phyloP scores from a whole-genome alignment of 2,113 vertebrate species.

The zebrafish (Danio rerio) region DNA sequence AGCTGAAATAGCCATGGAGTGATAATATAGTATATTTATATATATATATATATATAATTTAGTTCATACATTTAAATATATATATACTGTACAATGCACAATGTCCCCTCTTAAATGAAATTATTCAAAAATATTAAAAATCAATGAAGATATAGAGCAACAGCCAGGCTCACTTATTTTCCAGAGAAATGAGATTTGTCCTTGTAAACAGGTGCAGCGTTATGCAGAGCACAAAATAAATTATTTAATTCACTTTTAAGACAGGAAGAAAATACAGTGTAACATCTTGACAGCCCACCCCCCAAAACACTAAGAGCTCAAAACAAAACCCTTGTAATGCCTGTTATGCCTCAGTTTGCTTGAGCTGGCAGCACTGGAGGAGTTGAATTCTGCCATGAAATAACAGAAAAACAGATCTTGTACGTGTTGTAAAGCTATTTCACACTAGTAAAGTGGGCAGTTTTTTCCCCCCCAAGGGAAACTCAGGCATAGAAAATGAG shows the following conservation, averaged over 20 bases:
- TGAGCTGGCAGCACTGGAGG: neutral
- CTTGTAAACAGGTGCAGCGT: slow-evolving; percentile 13
- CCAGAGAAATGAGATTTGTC: neutral
- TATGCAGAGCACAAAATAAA: slow-evolving; percentile 1
- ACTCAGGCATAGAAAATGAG: slow-evolving; percentile 96
- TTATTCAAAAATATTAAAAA: neutral
- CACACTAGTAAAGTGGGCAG: neutral
- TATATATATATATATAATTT: slow-evolving; percentile 64
- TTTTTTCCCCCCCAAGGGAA: slow-evolving; percentile 20
- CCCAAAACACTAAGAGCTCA: neutral
- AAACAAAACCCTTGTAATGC: neutral
- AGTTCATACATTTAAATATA: slow-evolving; percentile 71
- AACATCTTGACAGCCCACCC: neutral
- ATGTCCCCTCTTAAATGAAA: neutral
- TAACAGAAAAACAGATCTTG: slow-evolving; percentile 19
- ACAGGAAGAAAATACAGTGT: slow-evolving; percentile 12
- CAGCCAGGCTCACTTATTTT: neutral
- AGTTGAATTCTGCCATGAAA: neutral
- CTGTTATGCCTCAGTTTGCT: neutral
- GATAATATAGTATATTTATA: slow-evolving; percentile 56
- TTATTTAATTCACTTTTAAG: slow-evolving; percentile 10
- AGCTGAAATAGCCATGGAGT: slow-evolving; percentile 60
- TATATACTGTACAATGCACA: slow-evolving; percentile 55
- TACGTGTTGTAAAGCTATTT: neutral
- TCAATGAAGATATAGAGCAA: slow-evolving; percentile 18